These are phyloP conservation scores for Drosophila seclusa DNA, from an alignment of 2,888 invertebrate genomes.

Conservation along the genomic window DNA sequence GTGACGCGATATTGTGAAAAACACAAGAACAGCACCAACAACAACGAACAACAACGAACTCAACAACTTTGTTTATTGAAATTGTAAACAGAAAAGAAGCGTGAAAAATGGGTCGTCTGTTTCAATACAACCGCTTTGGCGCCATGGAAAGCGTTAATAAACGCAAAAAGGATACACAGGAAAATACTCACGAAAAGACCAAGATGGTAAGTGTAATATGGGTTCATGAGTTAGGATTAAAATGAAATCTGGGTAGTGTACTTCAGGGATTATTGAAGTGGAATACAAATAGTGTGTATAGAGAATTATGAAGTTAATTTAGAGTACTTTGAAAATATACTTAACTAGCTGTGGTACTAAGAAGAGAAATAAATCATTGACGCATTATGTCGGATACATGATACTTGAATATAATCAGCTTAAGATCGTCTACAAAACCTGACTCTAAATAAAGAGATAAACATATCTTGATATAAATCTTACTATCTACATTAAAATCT, in stretches of 20 bases:
- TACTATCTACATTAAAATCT: neutral
- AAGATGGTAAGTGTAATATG: constrained; percentile 67
- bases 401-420: constrained; percentile 2
- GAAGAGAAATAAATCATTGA: neutral
- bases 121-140: constrained; percentile 82
- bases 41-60: constrained; percentile 11
- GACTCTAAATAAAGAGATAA: neutral
- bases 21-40: constrained; percentile 4
- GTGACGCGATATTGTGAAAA: constrained; percentile 36
- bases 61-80: constrained; percentile 55
- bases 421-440: neutral
- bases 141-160: constrained; percentile 67
- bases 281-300: neutral
- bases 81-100: constrained; percentile 55
- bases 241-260: neutral
- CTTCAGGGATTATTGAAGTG: neutral
- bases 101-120: constrained; percentile 81
- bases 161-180: constrained; percentile 71
- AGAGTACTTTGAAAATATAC: neutral
- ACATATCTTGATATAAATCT: neutral
- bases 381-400: constrained; percentile 3
- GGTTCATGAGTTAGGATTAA: neutral
- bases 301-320: neutral
- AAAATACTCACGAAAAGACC: constrained; percentile 57
- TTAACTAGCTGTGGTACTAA: neutral